Evolutionary conservation across 2,888 invertebrate species (phyloP).

Genomic region (Escarpia spicata): DNA sequence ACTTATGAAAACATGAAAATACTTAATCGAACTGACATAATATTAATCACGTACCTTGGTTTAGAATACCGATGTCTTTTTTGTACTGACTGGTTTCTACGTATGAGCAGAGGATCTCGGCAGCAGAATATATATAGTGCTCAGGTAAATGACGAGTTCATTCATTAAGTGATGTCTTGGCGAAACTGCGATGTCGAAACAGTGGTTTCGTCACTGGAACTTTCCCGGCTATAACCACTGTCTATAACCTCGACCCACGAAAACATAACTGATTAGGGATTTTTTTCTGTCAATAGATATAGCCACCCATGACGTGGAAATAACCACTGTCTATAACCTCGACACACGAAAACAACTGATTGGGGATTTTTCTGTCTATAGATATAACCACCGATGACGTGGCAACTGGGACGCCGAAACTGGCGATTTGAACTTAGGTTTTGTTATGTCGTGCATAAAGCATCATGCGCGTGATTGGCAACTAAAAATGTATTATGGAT

Average conservation of each 20-base stretch:
- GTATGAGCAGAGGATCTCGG: not conserved
- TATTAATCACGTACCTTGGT: not conserved
- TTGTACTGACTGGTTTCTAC: not conserved
- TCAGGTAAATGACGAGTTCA: not conserved
- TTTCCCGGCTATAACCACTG: not conserved
- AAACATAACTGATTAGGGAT: not conserved
- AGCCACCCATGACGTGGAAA: not conserved
- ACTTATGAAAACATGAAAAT: not conserved
- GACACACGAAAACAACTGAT: too few relatives aligned
- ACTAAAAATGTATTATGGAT: too few relatives aligned
- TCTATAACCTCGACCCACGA: not conserved
- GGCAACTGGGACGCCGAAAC: too few relatives aligned
- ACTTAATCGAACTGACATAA: not conserved
- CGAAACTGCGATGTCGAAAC: not conserved
- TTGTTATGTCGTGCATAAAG: too few relatives aligned
- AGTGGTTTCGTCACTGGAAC: not conserved
- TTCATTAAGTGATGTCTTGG: not conserved
- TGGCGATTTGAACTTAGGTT: too few relatives aligned
- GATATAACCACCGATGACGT: too few relatives aligned
- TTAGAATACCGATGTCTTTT: not conserved
- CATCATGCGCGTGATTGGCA: too few relatives aligned
- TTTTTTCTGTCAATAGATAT: not conserved
- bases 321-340: too few relatives aligned
- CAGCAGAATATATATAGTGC: not conserved
- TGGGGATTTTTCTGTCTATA: too few relatives aligned